Evolutionary conservation across 2,797 vertebrate genomes (phyloP), one percentile per base, ranked within the genome.

Genomic region (Fratercula arctica): DNA sequence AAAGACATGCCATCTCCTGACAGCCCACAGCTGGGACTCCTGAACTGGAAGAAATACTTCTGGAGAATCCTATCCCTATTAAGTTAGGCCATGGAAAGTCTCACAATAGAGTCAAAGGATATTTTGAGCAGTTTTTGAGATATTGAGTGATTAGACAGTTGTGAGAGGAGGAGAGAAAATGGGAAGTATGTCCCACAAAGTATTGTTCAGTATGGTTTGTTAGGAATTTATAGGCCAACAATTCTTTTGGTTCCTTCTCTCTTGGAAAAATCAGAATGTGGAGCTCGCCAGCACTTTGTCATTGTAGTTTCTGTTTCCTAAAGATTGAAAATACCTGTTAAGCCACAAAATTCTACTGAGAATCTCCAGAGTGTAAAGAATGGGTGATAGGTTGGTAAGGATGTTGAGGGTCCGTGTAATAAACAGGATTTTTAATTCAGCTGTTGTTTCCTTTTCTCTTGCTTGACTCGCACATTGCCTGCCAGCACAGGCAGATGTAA

Each of bases 71-170:
- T 57, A 11, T 3, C 21, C 31, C 33, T 0, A 0, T 85, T 43
- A 57, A 63, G 13, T 66, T 90, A 82, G 43, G 18, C 54, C 31
- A 9, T 41, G 45, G 81, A 70, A 91, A 70, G 43, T 59, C 66
- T 85, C 39, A 23, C 21, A 48, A 4, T 25, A 61, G 70, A 74
- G 41, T 41, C 24, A 67, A 85, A 61, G 46, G 45, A 28, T 89
- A 60, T 88, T 94, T 88, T 88, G 91, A 91, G 80, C 50, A 75
- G 35, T 74, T 93, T 25, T 64, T 87, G 60, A 90, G 84, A 74
- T 90, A 79, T 63, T 79, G 48, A 54, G 60, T 83, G 88, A 64
- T 74, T 64, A 77, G 88, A 82, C 73, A 74, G 60, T 80, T 89
- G 85, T 64, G 51, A 74, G 77, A 76, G 63, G 46, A 92, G 43